Evolutionary conservation across 2,797 vertebrate genomes (phyloP).

Genomic region (Enoplosus armatus): DNA sequence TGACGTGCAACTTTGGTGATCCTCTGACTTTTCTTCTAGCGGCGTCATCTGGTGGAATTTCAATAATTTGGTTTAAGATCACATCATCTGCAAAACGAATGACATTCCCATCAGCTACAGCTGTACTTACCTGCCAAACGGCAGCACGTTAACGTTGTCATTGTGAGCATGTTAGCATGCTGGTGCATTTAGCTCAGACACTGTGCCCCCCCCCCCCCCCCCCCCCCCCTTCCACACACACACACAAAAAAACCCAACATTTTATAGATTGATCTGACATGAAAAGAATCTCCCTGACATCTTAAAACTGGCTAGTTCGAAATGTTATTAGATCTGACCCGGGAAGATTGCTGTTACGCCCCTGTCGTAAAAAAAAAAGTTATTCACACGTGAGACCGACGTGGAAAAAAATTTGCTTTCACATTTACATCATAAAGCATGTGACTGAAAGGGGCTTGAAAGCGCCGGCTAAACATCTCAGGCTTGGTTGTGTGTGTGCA

Average conservation of each 20-base stretch:
- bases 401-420: constrained; percentile 1
- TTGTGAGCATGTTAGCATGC: not conserved
- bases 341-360: not conserved
- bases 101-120: not conserved
- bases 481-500: not conserved
- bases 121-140: not conserved
- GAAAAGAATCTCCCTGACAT: not conserved
- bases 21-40: not conserved
- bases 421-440: constrained; percentile 21
- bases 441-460: constrained; percentile 1
- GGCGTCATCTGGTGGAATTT: not conserved
- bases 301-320: not conserved
- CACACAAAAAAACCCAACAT: too few relatives aligned
- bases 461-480: constrained; percentile 9
- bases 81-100: not conserved
- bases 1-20: not conserved
- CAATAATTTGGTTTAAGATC: not conserved
- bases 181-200: not conserved
- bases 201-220: too few relatives aligned
- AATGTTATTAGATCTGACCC: not conserved
- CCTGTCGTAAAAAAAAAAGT: not conserved
- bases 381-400: constrained; percentile 9
- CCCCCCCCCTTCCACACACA: too few relatives aligned
- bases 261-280: not conserved
- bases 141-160: not conserved